Evolutionary conservation across 1,140 invertebrate genomes (phyloP), one percentile per base, ranked within the genome.

Genomic region (Gryon sp.): DNA sequence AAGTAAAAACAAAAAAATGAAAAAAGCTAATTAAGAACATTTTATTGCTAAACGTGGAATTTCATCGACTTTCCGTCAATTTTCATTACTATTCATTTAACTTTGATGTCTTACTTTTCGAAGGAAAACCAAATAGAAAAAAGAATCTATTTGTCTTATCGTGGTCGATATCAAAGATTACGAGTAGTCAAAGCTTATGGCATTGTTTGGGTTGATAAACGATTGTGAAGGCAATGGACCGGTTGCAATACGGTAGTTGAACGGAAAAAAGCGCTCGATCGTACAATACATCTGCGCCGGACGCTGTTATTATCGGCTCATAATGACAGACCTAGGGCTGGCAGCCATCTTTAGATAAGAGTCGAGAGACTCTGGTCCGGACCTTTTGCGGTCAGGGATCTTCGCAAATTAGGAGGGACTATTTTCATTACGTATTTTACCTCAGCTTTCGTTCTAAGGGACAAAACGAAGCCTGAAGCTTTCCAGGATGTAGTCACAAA

Each of bases 381-480:
- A 62, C 60, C 78, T 73, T 4, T 40, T 76, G 72, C 66, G 80
- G 80, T 83, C 83, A 80, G 78, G 79, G 81, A 80, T 79, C 78
- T 80, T 53, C 66, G 41, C 53, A 79, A 84, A 85, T 84, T 83
- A 83, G 80, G 46, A 82, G 76, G 81, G 78, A 68, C 77, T 76
- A 84, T 85, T 85, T 84, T 84, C 84, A 85, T 84, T 84, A 84
- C 75, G 70, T 41, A 45, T 57, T 78, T 78, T 46, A 40, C 40
- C 62, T 41, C 55, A 53, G 28, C 20, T 12, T 18, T 9, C 7
- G 22, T 57, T 26, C 70, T 34, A 28, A 62, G 72, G 48, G 63
- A 62, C 50, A 50, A 57, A 63, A 41, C 7, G 57, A 68, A n/a
- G 11, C 14, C 15, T 9, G 22, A 16, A 19, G 48, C 46, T 24